Evolutionary conservation across 2,113 vertebrate species (phyloP).

Genomic region (Aphelocoma coerulescens): DNA sequence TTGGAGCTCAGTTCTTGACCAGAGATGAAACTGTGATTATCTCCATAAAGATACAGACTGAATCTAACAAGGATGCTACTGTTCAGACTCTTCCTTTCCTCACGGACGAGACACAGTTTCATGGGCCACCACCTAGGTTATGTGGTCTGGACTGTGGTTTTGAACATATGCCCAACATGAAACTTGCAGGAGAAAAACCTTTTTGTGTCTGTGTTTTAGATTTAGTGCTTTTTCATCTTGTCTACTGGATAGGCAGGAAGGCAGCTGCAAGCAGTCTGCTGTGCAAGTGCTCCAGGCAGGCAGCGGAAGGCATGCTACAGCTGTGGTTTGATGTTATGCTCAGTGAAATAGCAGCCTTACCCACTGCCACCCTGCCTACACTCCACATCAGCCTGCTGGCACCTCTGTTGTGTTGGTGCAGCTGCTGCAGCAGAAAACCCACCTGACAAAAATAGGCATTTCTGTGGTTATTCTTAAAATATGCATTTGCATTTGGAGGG

Average conservation of each 20-base stretch:
- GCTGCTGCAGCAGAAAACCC: background rate
- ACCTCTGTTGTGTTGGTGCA: background rate
- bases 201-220: background rate
- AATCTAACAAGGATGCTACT: background rate
- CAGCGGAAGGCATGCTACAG: conserved; percentile 29
- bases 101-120: fast-evolving
- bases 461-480: background rate
- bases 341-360: background rate
- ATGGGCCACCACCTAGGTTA: background rate
- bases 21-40: background rate
- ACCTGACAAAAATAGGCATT: background rate
- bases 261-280: conserved; percentile 1
- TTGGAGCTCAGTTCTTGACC: background rate
- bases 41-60: background rate
- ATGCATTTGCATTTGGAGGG: background rate
- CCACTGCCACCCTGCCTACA: background rate
- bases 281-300: background rate
- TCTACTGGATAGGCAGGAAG: background rate
- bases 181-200: background rate
- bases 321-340: conserved; percentile 34
- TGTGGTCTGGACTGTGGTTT: background rate
- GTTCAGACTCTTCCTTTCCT: background rate
- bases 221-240: background rate
- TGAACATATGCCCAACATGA: background rate
- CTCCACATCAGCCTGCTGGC: background rate